A percentile compares a stretch with the other conserved stretches of the same genome.
Conservation (phyloP, 2,888 invertebrate species). For the Helobdella robusta region DNA sequence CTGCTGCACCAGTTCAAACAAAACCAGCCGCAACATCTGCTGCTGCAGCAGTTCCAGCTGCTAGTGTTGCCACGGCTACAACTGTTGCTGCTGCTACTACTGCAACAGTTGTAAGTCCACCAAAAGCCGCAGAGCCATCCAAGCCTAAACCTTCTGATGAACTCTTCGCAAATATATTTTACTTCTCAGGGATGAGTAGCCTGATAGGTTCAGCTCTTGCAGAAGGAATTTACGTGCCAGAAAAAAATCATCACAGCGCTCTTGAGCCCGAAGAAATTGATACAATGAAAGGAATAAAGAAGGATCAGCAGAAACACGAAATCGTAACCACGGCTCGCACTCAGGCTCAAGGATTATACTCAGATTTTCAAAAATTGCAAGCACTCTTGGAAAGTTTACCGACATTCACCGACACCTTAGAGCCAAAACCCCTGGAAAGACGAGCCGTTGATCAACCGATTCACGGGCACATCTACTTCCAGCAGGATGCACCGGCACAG, state of each 20-base stretch:
- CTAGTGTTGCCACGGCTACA: conserved; percentile 7
- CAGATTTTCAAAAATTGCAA: conserved; percentile 31
- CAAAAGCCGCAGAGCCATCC: conserved; percentile 11
- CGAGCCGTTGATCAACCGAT: conserved; percentile 27
- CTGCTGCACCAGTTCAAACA: background rate
- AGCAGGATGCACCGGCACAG: conserved; percentile 16
- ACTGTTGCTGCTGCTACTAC: background rate
- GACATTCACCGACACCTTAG: conserved; percentile 31
- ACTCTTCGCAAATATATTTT: conserved; percentile 35
- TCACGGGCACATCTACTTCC: conserved; percentile 27
- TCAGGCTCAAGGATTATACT: conserved; percentile 32
- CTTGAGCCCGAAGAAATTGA: conserved; percentile 32
- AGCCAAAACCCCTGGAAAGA: conserved; percentile 19
- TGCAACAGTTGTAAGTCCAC: background rate
- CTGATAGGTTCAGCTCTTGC: conserved; percentile 10
- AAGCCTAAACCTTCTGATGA: conserved; percentile 29
- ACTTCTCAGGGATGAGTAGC: conserved; percentile 35
- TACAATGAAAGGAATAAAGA: conserved; percentile 4
- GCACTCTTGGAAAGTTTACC: conserved; percentile 33
- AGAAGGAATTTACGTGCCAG: conserved; percentile 35
- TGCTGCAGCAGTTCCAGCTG: background rate
- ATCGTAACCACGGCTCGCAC: conserved; percentile 30
- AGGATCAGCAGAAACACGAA: conserved; percentile 16
- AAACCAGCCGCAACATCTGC: background rate
- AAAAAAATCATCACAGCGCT: conserved; percentile 29